phyloP scores from a whole-genome alignment of 2,113 vertebrate species.

The Pimephales promelas region DNA sequence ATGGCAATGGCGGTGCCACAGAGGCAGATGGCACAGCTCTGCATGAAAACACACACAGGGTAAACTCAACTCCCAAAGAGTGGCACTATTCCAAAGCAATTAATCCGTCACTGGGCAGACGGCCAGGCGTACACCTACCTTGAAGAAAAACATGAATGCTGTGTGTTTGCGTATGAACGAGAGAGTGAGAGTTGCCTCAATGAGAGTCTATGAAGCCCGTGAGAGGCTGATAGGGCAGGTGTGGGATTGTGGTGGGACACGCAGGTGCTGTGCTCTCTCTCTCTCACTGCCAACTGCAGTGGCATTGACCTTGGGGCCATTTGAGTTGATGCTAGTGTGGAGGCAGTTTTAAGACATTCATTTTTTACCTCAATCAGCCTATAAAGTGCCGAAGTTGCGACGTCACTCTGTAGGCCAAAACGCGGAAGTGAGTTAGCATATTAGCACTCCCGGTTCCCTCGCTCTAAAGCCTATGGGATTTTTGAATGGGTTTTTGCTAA shows the following conservation, averaged over 20 bases:
- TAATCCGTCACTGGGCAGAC: constrained; percentile 40
- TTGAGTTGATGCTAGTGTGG: no score
- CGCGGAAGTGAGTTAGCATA: no score
- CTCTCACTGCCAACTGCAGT: not conserved
- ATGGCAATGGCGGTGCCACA: constrained; percentile 34
- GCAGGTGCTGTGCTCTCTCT: not conserved
- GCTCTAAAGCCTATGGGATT: no score
- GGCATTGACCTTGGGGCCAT: constrained; percentile 5
- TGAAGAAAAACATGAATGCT: not conserved
- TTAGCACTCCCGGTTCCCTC: no score
- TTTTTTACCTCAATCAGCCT: not conserved
- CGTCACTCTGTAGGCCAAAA: no score
- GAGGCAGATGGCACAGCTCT: constrained; percentile 45
- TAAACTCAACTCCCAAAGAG: constrained; percentile 26
- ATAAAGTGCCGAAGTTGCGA: no score
- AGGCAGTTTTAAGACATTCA: not conserved
- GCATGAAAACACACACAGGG: constrained; percentile 27
- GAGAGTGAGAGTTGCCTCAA: not conserved
- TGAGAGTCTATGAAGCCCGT: not conserved
- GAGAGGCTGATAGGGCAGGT: not conserved
- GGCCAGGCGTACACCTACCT: not conserved
- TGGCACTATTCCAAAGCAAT: constrained; percentile 42
- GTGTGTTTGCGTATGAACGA: not conserved
- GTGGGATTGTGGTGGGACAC: not conserved
- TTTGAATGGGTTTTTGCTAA: no score